These are phyloP conservation scores for Coptodon bakossiorum DNA, from an alignment of 2,113 vertebrate genomes.

Conservation along the genomic window DNA sequence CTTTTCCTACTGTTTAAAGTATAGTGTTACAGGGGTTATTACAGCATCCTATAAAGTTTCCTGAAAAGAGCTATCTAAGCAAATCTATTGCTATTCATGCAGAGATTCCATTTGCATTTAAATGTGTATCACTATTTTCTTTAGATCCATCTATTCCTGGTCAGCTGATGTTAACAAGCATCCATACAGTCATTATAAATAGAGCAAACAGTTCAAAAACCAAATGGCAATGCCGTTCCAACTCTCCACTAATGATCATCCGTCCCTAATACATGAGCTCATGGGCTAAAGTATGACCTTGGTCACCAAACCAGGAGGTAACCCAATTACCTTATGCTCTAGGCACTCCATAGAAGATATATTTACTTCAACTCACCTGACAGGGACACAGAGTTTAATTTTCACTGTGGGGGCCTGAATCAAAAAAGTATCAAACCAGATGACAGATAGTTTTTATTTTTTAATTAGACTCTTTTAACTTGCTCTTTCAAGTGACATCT, in stretches of 20 bases:
- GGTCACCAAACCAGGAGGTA: slow-evolving; percentile 21
- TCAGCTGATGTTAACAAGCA: neutral
- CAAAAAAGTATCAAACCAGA: neutral
- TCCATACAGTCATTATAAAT: neutral
- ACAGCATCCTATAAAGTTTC: neutral
- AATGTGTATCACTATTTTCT: neutral
- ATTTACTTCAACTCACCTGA: neutral
- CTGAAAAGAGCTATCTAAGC: neutral
- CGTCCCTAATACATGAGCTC: slow-evolving; percentile 41
- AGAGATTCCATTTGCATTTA: neutral
- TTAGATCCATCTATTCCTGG: neutral
- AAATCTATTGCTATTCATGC: neutral
- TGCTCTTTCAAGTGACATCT: neutral
- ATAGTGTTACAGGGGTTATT: neutral
- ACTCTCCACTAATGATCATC: slow-evolving; percentile 38
- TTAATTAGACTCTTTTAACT: neutral
- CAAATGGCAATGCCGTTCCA: slow-evolving; percentile 4
- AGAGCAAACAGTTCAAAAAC: neutral
- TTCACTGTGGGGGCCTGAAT: neutral
- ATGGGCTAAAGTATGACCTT: slow-evolving; percentile 28
- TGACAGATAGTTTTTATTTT: neutral
- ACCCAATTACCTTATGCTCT: slow-evolving; percentile 27
- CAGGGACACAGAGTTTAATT: neutral
- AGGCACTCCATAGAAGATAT: neutral
- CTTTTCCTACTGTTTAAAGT: neutral